Evolutionary conservation across 1,140 invertebrate species (phyloP), one percentile per base, ranked within the genome.

Genomic region (Zaprionus davidi): DNA sequence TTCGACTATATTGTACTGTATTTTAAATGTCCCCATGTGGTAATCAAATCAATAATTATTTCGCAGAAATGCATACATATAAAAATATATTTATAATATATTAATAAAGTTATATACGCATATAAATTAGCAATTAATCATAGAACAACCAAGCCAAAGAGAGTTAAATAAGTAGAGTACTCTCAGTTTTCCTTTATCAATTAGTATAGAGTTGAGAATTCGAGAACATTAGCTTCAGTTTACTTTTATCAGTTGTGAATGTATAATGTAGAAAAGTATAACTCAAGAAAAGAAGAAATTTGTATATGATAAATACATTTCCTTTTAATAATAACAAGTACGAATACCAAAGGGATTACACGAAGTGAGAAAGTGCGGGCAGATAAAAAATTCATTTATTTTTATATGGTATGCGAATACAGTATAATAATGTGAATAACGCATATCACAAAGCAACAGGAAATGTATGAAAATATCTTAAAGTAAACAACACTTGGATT

Each of bases 321-420:
- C 46, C 46, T 24, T 2, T 51, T 3, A 22, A 5, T 49, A 22
- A 49, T 0, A 49, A 49, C 1, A 12, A 13, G n/a, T n/a, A n/a
- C 11, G 20, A 51, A 26, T 31, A 28, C 9, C 38, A n/a, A 46
- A 46, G n/a, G 9, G 41, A 9, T 20, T n/a, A 46, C 5, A 11
- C 7, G 41, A 46, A 46, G 41, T 46, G 5, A 28, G 41, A 64
- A 53, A 51, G 15, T 64, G 46, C 28, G 62, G 62, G 62, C 46
- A 2, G 46, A 51, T 51, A 31, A 51, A 13, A 22, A 22, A 5
- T 13, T 22, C 7, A 20, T 12, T 22, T 51, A 22, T 20, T 13
- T 51, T 13, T 51, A 11, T 49, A 49, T 51, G 46, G n/a, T 13
- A 4, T 13, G 7, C 20, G 17, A 20, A 49, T 51, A 22, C 46